These are phyloP conservation scores for Gallinago undulata DNA, from an alignment of 2,113 vertebrate genomes.

Conservation along the genomic window DNA sequence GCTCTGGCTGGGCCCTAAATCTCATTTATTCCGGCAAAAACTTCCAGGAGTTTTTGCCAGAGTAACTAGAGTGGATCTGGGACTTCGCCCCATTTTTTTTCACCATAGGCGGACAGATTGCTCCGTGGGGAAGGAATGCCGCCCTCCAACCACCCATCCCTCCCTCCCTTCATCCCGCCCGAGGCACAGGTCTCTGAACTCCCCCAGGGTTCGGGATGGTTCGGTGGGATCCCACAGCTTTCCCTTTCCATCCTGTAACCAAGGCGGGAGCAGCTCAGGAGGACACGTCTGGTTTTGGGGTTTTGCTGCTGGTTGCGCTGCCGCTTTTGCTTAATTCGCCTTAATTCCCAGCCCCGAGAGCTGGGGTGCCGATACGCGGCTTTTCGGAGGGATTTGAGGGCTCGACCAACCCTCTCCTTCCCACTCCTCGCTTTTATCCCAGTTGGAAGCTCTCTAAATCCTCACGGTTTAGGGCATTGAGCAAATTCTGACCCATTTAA, in stretches of 20 bases:
- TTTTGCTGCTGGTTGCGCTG: not conserved
- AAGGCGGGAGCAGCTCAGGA: not conserved
- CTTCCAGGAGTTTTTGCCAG: constrained; percentile 14
- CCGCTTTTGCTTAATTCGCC: not conserved
- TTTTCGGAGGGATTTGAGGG: not conserved
- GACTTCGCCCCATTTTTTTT: not conserved
- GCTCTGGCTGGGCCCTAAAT: not conserved
- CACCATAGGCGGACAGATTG: not conserved
- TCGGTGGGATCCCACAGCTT: rapidly evolving
- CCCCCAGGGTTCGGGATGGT: not conserved
- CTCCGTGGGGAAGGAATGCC: not conserved
- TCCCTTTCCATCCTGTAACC: not conserved
- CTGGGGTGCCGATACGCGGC: not conserved
- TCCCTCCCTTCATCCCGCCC: not conserved
- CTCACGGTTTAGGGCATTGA: not conserved
- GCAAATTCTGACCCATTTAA: not conserved
- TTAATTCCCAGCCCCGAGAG: not conserved
- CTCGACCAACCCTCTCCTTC: not conserved
- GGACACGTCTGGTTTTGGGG: rapidly evolving
- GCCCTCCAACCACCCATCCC: rapidly evolving
- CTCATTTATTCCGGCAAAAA: not conserved
- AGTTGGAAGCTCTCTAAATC: not conserved
- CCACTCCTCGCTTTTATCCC: not conserved
- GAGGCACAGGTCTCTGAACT: not conserved
- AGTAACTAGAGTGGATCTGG: not conserved